These are phyloP conservation scores for Xestobium rufovillosum DNA, from an alignment of 2,888 invertebrate species.

Conservation along the genomic window DNA sequence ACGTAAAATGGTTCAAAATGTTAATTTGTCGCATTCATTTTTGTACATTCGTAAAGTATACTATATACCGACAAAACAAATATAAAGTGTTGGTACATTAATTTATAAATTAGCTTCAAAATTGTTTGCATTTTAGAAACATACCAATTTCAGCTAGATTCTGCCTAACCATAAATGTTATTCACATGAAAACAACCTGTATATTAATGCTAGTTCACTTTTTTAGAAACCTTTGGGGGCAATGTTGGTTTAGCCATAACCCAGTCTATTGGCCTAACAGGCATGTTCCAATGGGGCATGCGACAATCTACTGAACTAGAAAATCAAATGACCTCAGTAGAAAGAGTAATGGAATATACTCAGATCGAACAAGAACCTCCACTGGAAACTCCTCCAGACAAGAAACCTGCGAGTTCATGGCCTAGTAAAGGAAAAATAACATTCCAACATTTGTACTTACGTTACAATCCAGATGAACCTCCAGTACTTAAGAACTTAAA, in stretches of 20 bases:
- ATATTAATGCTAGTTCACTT: too few species aligned
- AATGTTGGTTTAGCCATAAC: slow-evolving; percentile 41
- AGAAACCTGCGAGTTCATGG: slow-evolving; percentile 70
- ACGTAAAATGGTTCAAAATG: too few species aligned
- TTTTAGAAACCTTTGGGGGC: slow-evolving; percentile 36
- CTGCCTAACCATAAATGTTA: too few species aligned
- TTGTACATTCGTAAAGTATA: too few species aligned
- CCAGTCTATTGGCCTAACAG: slow-evolving; percentile 37
- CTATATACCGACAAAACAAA: too few species aligned
- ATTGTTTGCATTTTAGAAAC: too few species aligned
- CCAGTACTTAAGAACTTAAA: slow-evolving; percentile 67
- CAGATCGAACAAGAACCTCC: slow-evolving; percentile 30
- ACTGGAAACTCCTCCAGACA: slow-evolving; percentile 51
- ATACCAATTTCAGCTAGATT: too few species aligned
- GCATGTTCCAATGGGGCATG: slow-evolving; percentile 83
- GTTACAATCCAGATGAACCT: slow-evolving; percentile 64
- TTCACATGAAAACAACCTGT: too few species aligned
- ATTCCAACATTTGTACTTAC: slow-evolving; percentile 62
- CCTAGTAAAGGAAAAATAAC: slow-evolving; percentile 61
- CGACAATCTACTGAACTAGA: slow-evolving; percentile 39
- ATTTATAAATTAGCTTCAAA: too few species aligned
- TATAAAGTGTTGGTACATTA: too few species aligned
- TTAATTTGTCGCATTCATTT: too few species aligned
- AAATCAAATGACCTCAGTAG: slow-evolving; percentile 86
- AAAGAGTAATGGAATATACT: slow-evolving; percentile 54